Evolutionary conservation across 2,888 invertebrate species (phyloP).

Genomic region (Strigamia transsilvanica): DNA sequence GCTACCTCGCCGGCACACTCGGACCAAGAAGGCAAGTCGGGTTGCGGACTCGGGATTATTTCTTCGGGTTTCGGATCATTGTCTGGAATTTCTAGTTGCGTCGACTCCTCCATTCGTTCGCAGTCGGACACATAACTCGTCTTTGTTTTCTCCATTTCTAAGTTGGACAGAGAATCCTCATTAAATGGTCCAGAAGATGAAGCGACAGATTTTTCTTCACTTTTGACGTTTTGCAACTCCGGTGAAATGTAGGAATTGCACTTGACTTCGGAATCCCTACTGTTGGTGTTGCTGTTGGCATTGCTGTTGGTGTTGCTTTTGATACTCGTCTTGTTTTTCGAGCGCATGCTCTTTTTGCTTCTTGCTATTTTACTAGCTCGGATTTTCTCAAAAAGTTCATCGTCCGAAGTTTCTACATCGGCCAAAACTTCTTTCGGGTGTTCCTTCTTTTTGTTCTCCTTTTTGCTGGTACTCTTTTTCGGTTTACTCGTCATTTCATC

Average conservation of each 20-base stretch:
- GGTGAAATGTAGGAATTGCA: conserved; percentile 1
- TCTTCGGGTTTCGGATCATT: conserved; percentile 28
- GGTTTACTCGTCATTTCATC: conserved; percentile 33
- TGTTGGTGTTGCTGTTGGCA: conserved; percentile 56
- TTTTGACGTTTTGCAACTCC: conserved; percentile 55
- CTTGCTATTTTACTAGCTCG: conserved; percentile 55
- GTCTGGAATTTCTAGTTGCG: neutral
- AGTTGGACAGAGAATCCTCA: conserved; percentile 48
- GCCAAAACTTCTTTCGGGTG: conserved; percentile 55
- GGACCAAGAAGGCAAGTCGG: neutral
- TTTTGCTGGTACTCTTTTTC: conserved; percentile 27
- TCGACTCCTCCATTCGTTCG: conserved; percentile 14
- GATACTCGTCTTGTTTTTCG: conserved; percentile 56
- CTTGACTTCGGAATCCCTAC: conserved; percentile 16
- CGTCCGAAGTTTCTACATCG: conserved; percentile 58
- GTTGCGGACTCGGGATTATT: neutral
- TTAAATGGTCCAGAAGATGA: conserved; percentile 47
- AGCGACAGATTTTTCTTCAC: conserved; percentile 48
- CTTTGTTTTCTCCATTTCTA: conserved; percentile 20
- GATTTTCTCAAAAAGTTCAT: conserved; percentile 57
- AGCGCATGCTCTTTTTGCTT: conserved; percentile 54
- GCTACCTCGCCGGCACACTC: neutral
- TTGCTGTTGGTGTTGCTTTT: conserved; percentile 56
- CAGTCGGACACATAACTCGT: conserved; percentile 1
- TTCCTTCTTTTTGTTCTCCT: conserved; percentile 56